Evolutionary conservation across 2,113 vertebrate species (phyloP).

Genomic region (Euleptes europaea): DNA sequence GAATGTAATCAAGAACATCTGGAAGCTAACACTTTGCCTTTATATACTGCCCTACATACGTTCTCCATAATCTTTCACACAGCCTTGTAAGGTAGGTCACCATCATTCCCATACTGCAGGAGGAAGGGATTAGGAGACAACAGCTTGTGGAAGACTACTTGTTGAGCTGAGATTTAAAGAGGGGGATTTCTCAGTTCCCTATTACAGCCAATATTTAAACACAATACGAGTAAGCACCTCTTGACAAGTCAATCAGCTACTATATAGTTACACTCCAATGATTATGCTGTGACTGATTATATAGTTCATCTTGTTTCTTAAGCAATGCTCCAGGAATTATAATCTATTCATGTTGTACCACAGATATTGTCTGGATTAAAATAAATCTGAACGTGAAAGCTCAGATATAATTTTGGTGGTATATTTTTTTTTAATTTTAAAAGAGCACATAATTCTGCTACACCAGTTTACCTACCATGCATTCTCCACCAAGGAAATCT

Average conservation of each 20-base stretch:
- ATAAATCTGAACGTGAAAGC: not conserved
- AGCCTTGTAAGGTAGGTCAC: not conserved
- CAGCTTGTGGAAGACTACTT: not conserved
- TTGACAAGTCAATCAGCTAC: not conserved
- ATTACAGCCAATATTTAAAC: not conserved
- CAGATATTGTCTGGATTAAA: not conserved
- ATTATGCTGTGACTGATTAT: not conserved
- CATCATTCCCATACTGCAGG: not conserved
- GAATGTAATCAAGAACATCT: not conserved
- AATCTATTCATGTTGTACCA: not conserved
- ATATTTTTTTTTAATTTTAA: no score
- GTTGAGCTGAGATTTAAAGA: not conserved
- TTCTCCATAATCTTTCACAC: not conserved
- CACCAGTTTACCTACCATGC: slow-evolving; percentile 79
- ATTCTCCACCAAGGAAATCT: slow-evolving; percentile 92
- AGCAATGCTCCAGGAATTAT: not conserved
- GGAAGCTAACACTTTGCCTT: not conserved
- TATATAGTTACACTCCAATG: not conserved
- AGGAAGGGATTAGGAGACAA: not conserved
- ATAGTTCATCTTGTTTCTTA: not conserved
- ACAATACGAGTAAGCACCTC: no score
- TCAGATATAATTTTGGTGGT: no score
- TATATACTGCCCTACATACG: not conserved
- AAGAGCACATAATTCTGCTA: not conserved
- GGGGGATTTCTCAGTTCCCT: not conserved